Evolutionary conservation across 2,113 vertebrate genomes (phyloP).

Genomic region (Leucosticte australis): DNA sequence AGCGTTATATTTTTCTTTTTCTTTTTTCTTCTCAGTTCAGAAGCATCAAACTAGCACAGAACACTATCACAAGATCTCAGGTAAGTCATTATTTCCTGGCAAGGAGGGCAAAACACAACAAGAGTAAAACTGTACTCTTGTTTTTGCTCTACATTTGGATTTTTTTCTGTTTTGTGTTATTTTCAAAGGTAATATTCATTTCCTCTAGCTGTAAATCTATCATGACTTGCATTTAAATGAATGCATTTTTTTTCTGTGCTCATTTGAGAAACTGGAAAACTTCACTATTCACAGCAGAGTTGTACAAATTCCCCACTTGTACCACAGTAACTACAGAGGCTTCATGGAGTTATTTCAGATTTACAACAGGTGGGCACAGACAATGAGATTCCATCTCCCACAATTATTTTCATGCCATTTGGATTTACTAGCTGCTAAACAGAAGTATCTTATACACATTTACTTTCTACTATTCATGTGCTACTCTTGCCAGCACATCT

Average conservation of each 20-base stretch:
- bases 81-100: neutral
- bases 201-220: constrained; percentile 37
- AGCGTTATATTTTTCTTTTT: neutral
- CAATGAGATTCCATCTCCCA: neutral
- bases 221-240: constrained; percentile 10
- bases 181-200: constrained; percentile 41
- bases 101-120: neutral
- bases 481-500: neutral
- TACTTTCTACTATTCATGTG: neutral
- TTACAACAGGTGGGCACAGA: neutral
- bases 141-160: constrained; percentile 5
- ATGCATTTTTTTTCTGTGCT: constrained; percentile 27
- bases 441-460: constrained; percentile 23
- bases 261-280: neutral
- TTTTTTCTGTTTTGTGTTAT: neutral
- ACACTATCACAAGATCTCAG: neutral
- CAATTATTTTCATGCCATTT: neutral
- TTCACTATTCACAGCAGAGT: neutral
- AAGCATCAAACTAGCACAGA: neutral
- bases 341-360: neutral
- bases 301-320: constrained; percentile 10
- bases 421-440: constrained; percentile 18
- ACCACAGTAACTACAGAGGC: neutral
- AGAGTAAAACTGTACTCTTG: neutral
- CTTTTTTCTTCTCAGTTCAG: neutral